A percentile compares a stretch with the other conserved stretches of the same genome.
Evolutionary conservation across 2,113 vertebrate species (phyloP).

Genomic region (Myotis yumanensis): DNA sequence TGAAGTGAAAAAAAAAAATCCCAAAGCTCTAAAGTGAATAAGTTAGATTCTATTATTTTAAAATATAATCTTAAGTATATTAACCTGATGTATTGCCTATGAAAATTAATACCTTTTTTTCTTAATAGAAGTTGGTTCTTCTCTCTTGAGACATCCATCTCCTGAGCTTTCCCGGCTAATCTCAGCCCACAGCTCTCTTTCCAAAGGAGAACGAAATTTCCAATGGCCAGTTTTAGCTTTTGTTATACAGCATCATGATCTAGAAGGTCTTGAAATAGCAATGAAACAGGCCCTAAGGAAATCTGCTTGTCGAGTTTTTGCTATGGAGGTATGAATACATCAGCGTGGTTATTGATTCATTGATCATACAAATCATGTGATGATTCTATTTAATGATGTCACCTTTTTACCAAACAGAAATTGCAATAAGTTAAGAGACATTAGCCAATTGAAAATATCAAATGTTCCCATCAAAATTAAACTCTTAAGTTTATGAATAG

Average conservation of each 20-base stretch:
- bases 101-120: constrained; percentile 65
- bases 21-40: constrained; percentile 18
- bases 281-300: constrained; percentile 98
- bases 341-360: constrained; percentile 9
- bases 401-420: constrained; percentile 21
- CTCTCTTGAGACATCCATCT: constrained; percentile 96
- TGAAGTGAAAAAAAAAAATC: not conserved
- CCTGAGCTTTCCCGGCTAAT: constrained; percentile 98
- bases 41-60: not conserved
- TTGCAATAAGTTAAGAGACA: not conserved
- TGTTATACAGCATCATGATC: constrained; percentile 98
- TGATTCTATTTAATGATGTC: constrained; percentile 11
- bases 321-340: constrained; percentile 93
- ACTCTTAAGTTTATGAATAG: not conserved
- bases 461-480: constrained; percentile 25
- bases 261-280: constrained; percentile 98
- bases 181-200: constrained; percentile 97
- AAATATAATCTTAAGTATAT: constrained; percentile 6
- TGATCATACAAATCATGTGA: not conserved
- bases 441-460: not conserved
- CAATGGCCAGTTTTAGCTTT: constrained; percentile 99
- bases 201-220: constrained; percentile 98
- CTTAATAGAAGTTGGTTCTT: constrained; percentile 96
- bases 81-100: not conserved
- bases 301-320: constrained; percentile 98